A percentile compares a stretch with the other conserved stretches of the same genome.
phyloP scores from a whole-genome alignment of 2,797 vertebrate species.

The Labroides dimidiatus region DNA sequence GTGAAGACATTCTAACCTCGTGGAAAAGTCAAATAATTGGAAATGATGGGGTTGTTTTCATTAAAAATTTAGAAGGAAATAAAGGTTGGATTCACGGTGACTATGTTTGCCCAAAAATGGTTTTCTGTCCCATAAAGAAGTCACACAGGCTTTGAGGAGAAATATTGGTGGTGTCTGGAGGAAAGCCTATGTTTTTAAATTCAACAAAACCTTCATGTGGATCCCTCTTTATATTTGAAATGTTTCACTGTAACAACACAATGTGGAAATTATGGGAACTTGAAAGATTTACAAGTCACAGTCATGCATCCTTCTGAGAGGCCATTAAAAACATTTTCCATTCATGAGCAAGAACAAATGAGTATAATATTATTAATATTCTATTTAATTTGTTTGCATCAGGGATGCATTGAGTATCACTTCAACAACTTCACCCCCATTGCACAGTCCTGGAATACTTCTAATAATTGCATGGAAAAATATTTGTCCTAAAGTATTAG shows the following conservation, averaged over 20 bases:
- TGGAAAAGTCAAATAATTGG: slow-evolving; percentile 71
- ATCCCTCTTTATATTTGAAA: slow-evolving; percentile 67
- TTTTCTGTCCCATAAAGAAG: slow-evolving; percentile 58
- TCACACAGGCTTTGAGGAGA: slow-evolving; percentile 50
- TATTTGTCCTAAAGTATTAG: neutral
- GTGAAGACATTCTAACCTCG: slow-evolving; percentile 56
- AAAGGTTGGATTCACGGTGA: slow-evolving; percentile 48
- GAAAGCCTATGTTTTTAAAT: slow-evolving; percentile 72
- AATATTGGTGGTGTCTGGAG: slow-evolving; percentile 69
- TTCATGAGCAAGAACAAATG: slow-evolving; percentile 11
- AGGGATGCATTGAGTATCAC: neutral
- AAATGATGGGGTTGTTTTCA: slow-evolving; percentile 69
- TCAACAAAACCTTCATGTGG: slow-evolving; percentile 72
- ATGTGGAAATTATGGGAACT: slow-evolving; percentile 64
- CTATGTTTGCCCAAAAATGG: slow-evolving; percentile 58
- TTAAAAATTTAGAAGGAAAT: slow-evolving; percentile 51
- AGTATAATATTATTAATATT: neutral
- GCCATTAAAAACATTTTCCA: slow-evolving; percentile 21
- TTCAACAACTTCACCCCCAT: neutral
- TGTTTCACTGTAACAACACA: slow-evolving; percentile 75
- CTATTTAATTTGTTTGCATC: neutral
- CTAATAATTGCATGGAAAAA: neutral
- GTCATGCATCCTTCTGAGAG: slow-evolving; percentile 49
- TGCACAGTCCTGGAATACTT: neutral
- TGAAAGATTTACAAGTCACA: slow-evolving; percentile 69